Evolutionary conservation across 2,888 invertebrate species (phyloP), one percentile per base, ranked within the genome.

Genomic region (Acrocyrtus sp.): DNA sequence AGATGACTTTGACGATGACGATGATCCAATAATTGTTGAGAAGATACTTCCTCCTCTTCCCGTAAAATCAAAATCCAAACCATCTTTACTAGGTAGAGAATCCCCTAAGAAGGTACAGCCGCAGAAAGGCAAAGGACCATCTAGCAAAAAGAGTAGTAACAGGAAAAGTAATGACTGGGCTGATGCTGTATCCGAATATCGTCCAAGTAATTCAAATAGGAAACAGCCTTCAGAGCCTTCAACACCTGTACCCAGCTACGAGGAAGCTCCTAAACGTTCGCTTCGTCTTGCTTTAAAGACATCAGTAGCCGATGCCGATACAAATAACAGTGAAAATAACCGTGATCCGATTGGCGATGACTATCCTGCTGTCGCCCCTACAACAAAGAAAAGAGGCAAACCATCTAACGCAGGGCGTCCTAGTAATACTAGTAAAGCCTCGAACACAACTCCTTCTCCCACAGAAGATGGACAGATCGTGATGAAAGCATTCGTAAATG

Each of bases 401-500:
- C n/a, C n/a, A n/a, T n/a, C n/a, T n/a, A n/a, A n/a, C n/a, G n/a
- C n/a, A n/a, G n/a, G n/a, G n/a, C n/a, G n/a, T n/a, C n/a, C n/a
- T n/a, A n/a, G n/a, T n/a, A n/a, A n/a, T n/a, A n/a, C n/a, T n/a
- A n/a, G n/a, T n/a, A n/a, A n/a, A n/a, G n/a, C n/a, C n/a, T n/a
- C n/a, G n/a, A n/a, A n/a, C 6, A 22, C 21, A 45, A 24, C 41
- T 45, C 19, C 45, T 41, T 21, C 29, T 27, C 53, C 34, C 48
- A 39, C 39, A 15, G 15, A n/a, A 3, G 50, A 51, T 17, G 72
- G 72, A 1, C 66, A 73, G 57, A 67, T 73, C 8, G 72, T 73
- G n/a, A 73, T 73, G 72, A 73, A 73, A 21, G 66, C 72, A 2
- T 39, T 67, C 4, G 66, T 73, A 10, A 57, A 67, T 26, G 72